Evolutionary conservation across 2,797 vertebrate genomes (phyloP), one percentile per base, ranked within the genome.

Genomic region (Poecile montanus): DNA sequence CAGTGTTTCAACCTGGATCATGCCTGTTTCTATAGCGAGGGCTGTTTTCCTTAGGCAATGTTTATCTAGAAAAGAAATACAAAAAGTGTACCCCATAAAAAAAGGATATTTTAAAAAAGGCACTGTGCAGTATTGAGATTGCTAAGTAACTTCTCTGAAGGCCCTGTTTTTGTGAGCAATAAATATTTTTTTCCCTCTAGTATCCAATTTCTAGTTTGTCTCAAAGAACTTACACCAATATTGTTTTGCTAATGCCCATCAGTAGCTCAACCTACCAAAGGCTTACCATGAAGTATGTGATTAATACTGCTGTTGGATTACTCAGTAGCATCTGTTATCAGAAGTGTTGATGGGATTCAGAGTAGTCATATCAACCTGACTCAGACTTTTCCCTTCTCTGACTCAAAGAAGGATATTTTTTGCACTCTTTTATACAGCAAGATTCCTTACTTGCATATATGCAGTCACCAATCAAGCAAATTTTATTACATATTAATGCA

Each of bases 1-100:
- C 6, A 3, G 27, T 15, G 1, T 57, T 85, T 73, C 50, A 65
- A 3, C 36, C 83, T 0, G 0, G 26, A 45, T 82, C 44, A 7
- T 83, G 38, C 26, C n/a, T 40, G 8, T 27, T 83, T 89, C 40
- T 68, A 1, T 19, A 65, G 19, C 15, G 23, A 73, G n/a, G 19
- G 8, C 21, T 36, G 19, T 30, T 66, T 76, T 84, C 70, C 48
- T 1, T n/a, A 36, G 6, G 19, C 32, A 50, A 0, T 51, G 13
- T 66, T 81, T 62, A 58, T 71, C 7, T 61, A 30, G 27, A 65
- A 85, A 60, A 87, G 4, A 70, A 71, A n/a, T 56, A 3, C 1
- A 14, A 57, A 42, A 85, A 34, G 5, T 45, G 21, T 13, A 32
- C 40, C 26, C 26, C 3, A 7, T 62, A 38, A 56, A 68, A 40